A percentile compares a stretch with the other conserved stretches of the same genome.
Conservation (phyloP, 2,113 vertebrate genomes). For the Rhinopomastus cyanomelas region DNA sequence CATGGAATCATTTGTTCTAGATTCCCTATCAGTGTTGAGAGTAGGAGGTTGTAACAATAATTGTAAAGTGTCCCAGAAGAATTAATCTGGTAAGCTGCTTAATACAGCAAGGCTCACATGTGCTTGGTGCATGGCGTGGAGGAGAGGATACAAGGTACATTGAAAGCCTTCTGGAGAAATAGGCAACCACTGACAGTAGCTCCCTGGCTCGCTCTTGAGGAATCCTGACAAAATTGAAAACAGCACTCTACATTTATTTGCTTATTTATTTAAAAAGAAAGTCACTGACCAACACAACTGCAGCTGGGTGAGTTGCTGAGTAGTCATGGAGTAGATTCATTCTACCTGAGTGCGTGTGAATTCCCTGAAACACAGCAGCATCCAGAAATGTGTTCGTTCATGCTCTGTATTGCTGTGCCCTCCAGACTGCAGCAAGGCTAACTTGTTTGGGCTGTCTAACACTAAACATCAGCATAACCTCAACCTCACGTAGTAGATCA, state of each 20-base stretch:
- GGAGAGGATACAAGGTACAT: background rate
- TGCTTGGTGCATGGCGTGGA: background rate
- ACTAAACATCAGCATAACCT: background rate
- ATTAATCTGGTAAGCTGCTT: background rate
- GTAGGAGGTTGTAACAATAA: background rate
- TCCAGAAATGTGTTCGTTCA: background rate
- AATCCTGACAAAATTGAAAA: background rate
- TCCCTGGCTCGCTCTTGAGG: background rate
- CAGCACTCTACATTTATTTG: background rate
- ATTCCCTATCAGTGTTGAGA: background rate
- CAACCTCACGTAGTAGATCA: background rate
- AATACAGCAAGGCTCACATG: background rate
- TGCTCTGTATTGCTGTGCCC: background rate
- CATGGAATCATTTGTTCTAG: background rate
- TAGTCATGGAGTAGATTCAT: background rate
- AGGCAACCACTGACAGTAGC: background rate
- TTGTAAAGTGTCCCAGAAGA: background rate
- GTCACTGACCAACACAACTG: background rate
- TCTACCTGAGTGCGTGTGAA: background rate
- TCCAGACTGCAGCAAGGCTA: background rate
- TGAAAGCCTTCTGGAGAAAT: background rate
- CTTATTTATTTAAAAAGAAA: background rate
- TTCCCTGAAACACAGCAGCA: background rate
- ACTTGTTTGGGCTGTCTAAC: background rate
- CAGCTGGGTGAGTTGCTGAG: background rate